Base-by-base conservation (phyloP, 2,888 invertebrate genomes). In the Gortyna flavago region DNA sequence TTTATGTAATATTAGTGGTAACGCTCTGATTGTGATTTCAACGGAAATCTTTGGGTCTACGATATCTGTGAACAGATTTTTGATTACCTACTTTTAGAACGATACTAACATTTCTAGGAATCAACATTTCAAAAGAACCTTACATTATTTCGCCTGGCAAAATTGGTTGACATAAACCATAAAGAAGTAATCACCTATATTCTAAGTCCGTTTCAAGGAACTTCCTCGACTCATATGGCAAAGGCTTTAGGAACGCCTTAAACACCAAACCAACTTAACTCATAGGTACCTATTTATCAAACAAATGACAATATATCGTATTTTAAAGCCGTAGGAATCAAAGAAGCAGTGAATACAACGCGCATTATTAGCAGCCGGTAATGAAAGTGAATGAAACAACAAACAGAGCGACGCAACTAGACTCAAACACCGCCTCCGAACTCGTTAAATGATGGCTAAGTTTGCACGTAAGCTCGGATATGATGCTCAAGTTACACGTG, bases 371-470 rank as follows among this genome's bases (percentile, higher is more conserved):
- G 54, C 48, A 44, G 67, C 57, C 5, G 69, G 59, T 57, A 75
- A 67, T 79, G 51, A 83, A 44, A 87, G 59, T 75, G 72, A 73
- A 71, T 79, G 48, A 48, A 66, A 75, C 41, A 73, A 71, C 72
- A 79, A 54, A 64, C 69, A 29, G 48, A 54, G 54, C 57, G 35
- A 71, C 41, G 48, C 70, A 79, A 64, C 73, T 75, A 61, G n/a
- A 61, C 64, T 59, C 67, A 68, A 86, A 84, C 72, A 86, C 44
- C 25, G 54, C 44, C 73, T 61, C 59, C 75, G 41, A 83, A 57
- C 87, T 86, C 84, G 61, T 84, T 84, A 79, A 8, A 54, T 59
- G 74, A 74, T 86, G 61, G 48, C 64, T 62, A 86, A 83, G 84
- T 72, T 83, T 83, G 61, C 69, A 62, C 64, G 65, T 66, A 71